Base-by-base conservation (phyloP, 2,888 invertebrate genomes). In the Cantharis rufa region DNA sequence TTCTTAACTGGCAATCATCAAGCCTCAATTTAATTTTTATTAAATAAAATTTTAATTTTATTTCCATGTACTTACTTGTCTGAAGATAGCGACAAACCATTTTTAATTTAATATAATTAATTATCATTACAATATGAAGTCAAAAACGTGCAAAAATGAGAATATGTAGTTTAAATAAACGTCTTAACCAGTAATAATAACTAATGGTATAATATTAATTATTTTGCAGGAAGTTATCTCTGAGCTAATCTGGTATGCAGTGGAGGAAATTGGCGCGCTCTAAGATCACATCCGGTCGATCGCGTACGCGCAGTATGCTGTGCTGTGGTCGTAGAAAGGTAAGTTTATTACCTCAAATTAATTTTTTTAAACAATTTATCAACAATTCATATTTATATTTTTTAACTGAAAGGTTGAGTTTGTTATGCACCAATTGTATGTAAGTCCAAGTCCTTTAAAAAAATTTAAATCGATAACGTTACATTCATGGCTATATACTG, bases 281-380 rank as follows among this genome's bases (percentile, higher is more conserved):
- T 84, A 88, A 89, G 87, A 88, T 88, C 87, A 87, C 87, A 84
- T 88, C 88, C 85, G 91, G 91, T 89, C 92, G 93, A 91, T 94
- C 94, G 92, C 93, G 94, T 92, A 91, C 91, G 90, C 91, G 91
- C 91, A 94, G 93, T 92, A 96, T 96, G 96, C 95, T 96, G 92
- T 96, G 96, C 93, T 96, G 96, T 93, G 96, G 96, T 92, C 94
- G 96, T 91, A 95, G 95, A 92, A 96, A 96, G 95, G 96, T 96
- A 90, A 92, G 90, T 62, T 70, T 66, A n/a, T 24, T 9, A 48
- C 48, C 48, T 48, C n/a, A n/a, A n/a, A 48, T 48, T 48, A 48
- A 48, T 48, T 48, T 48, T n/a, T 5, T n/a, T 48, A 48, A n/a
- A 48, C 48, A 48, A 48, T n/a, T 48, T 48, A n/a, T n/a, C n/a